Conservation (phyloP, 2,113 vertebrate species). For the Pogonocichla stellata region DNA sequence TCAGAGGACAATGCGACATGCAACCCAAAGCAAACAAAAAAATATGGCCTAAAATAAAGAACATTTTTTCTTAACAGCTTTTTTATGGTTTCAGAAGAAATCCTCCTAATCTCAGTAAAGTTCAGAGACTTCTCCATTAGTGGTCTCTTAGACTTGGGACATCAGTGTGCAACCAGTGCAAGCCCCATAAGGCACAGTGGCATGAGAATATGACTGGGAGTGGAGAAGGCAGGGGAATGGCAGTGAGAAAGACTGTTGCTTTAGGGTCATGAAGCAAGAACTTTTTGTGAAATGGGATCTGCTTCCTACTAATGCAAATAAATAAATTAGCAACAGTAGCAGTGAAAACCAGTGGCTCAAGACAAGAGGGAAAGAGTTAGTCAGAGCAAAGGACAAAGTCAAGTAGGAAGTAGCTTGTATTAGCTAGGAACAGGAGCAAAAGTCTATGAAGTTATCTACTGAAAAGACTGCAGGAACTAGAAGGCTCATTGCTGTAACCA, state of each 20-base stretch:
- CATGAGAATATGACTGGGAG: neutral
- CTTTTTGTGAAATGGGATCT: neutral
- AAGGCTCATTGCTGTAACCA: neutral
- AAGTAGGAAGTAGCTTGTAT: constrained; percentile 7
- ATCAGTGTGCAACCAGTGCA: neutral
- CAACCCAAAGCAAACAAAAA: neutral
- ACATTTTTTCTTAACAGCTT: neutral
- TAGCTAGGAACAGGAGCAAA: constrained; percentile 46
- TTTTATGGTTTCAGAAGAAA: neutral
- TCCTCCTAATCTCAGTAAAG: neutral
- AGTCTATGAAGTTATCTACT: neutral
- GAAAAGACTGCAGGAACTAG: neutral
- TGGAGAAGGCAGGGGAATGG: neutral
- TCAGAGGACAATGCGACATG: neutral
- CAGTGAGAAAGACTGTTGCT: neutral
- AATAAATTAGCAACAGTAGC: neutral
- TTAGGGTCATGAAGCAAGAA: neutral
- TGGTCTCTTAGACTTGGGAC: neutral
- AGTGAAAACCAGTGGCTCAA: neutral
- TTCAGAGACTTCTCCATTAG: neutral
- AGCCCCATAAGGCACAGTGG: rapidly evolving
- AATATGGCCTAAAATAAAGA: neutral
- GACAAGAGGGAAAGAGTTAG: constrained; percentile 8
- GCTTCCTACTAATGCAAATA: neutral
- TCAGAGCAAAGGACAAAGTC: neutral